Evolutionary conservation across 2,888 invertebrate species (phyloP).

Genomic region (Napeogenes inachia): DNA sequence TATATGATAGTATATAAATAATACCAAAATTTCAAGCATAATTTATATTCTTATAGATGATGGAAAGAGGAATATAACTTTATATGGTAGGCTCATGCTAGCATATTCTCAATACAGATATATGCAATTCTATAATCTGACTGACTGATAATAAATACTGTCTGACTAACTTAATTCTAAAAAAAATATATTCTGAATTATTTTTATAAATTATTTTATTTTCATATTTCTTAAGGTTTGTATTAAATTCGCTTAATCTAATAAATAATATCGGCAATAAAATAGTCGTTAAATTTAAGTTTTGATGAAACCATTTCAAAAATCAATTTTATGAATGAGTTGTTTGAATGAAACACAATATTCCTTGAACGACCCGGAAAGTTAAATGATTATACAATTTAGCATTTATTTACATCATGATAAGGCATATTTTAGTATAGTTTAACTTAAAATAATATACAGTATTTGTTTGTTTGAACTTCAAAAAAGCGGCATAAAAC

Average conservation of each 20-base stretch:
- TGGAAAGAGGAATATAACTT: too few relatives aligned
- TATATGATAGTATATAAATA: too few relatives aligned
- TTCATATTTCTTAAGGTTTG: neutral
- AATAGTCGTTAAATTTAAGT: slow-evolving; percentile 56
- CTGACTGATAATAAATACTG: too few relatives aligned
- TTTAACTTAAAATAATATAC: slow-evolving; percentile 36
- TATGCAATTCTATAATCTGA: too few relatives aligned
- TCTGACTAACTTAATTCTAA: too few relatives aligned
- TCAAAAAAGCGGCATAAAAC: slow-evolving; percentile 59
- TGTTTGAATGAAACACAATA: slow-evolving; percentile 72
- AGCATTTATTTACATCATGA: neutral
- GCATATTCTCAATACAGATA: too few relatives aligned
- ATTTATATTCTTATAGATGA: too few relatives aligned
- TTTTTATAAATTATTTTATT: neutral
- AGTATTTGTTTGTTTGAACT: slow-evolving; percentile 41
- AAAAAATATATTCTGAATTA: too few relatives aligned
- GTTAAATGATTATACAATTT: slow-evolving; percentile 42
- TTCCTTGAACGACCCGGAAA: slow-evolving; percentile 51
- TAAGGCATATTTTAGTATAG: neutral
- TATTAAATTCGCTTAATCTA: slow-evolving; percentile 23
- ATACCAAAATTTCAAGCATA: too few relatives aligned
- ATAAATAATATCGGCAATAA: slow-evolving; percentile 36
- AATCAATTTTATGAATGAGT: slow-evolving; percentile 72
- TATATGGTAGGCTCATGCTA: too few relatives aligned
- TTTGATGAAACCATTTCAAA: slow-evolving; percentile 49